Evolutionary conservation across 2,888 invertebrate species (phyloP).

Genomic region (Platycnemis pennipes): DNA sequence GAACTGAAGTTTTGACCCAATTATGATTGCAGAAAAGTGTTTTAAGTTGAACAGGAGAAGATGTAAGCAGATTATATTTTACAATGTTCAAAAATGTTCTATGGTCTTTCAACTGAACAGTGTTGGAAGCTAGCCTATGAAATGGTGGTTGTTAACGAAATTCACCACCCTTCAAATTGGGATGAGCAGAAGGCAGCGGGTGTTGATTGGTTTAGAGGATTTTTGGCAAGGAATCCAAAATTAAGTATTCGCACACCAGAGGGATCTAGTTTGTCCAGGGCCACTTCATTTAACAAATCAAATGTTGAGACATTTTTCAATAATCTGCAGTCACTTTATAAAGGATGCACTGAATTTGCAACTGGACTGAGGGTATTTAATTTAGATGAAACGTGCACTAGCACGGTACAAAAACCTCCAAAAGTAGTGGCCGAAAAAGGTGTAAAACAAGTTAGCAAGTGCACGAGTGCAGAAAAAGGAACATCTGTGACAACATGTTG

Average conservation of each 20-base stretch:
- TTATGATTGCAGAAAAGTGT: too few relatives aligned
- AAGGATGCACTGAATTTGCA: not conserved
- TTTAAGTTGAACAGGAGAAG: too few relatives aligned
- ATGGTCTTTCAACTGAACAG: not conserved
- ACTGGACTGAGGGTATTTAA: not conserved
- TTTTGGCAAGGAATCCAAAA: not conserved
- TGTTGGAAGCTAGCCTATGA: not conserved
- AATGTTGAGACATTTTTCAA: not conserved
- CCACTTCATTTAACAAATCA: not conserved
- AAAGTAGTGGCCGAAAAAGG: not conserved
- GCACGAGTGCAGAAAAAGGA: not conserved
- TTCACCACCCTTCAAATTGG: not conserved
- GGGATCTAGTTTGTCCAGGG: not conserved
- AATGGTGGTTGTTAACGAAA: not conserved
- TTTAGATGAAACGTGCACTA: not conserved
- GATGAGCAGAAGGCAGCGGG: not conserved
- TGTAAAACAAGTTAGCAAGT: not conserved
- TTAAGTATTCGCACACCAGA: not conserved
- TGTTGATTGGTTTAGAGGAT: not conserved
- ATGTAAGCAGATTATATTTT: too few relatives aligned
- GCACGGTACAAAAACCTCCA: not conserved
- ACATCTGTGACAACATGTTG: not conserved
- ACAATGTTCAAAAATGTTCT: too few relatives aligned
- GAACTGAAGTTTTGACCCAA: too few relatives aligned
- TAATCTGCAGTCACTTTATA: not conserved